Percentiles rank a stretch among this genome's conserved stretches.
Conservation (phyloP, 2,888 invertebrate species). For the Athetis lepigone region DNA sequence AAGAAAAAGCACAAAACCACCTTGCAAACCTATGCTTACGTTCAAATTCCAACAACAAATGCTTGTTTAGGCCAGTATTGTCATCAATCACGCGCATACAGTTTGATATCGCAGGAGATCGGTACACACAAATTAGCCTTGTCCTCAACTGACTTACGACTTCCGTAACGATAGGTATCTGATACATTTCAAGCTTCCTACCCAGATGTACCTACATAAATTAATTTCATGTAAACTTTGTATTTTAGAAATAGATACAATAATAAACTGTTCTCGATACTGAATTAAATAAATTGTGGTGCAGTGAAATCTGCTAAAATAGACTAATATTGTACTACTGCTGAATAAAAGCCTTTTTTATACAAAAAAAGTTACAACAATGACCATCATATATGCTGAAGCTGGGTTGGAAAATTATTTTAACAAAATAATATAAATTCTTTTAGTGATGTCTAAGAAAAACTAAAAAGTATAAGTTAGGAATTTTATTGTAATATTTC, state of each 20-base stretch:
- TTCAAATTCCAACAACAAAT: conserved; percentile 8
- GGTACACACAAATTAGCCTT: conserved; percentile 52
- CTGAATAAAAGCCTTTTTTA: too few species aligned
- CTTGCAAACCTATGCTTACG: not conserved
- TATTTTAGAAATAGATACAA: conserved; percentile 23
- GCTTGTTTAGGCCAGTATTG: not conserved
- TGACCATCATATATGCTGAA: too few species aligned
- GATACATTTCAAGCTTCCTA: conserved; percentile 49
- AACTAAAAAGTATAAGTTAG: too few species aligned
- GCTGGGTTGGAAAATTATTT: too few species aligned
- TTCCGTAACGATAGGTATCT: conserved; percentile 46
- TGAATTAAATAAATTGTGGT: not conserved
- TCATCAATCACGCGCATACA: conserved; percentile 32
- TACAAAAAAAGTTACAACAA: too few species aligned
- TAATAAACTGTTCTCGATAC: conserved; percentile 26
- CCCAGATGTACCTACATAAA: conserved; percentile 52
- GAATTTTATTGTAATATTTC: too few species aligned
- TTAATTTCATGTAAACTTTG: conserved; percentile 47
- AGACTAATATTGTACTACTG: too few species aligned
- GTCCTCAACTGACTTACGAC: conserved; percentile 51
- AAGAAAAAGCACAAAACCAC: conserved; percentile 12
- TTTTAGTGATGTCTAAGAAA: too few species aligned
- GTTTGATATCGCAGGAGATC: conserved; percentile 32
- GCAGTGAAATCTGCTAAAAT: not conserved
- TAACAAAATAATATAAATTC: too few species aligned